Evolutionary conservation across 2,113 vertebrate species (phyloP), one percentile per base, ranked within the genome.

Genomic region (Tachycineta bicolor): DNA sequence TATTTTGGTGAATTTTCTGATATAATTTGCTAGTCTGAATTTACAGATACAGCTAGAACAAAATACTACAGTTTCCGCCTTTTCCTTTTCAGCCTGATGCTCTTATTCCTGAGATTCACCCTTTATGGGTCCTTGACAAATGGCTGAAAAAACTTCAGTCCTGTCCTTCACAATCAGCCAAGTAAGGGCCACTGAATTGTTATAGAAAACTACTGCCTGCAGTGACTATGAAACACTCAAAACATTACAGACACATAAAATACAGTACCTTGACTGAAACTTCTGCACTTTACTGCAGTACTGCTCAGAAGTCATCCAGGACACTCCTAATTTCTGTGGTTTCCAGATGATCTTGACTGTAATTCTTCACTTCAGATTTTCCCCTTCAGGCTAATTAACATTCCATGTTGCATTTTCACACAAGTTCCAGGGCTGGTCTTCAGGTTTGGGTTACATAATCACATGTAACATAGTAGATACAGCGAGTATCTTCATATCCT

Each of bases 211-310:
- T 14, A 52, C 15, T 19, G 53, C 6, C 1, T 19, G 31, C 60
- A 75, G 23, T 15, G 47, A 47, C 29, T 64, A 7, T 1, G 14
- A 87, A 77, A 64, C 55, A 68, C 24, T 33, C 29, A 33, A 90
- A 87, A 71, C 63, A 80, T n/a, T 46, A 69, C 6, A 86, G 41
- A 93, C 3, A 93, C 5, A 59, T 34, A 69, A 96, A 86, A 88
- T 41, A 44, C 67, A 89, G 65, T 97, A 97, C 97, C 97, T 97
- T 87, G 65, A 47, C 31, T 64, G 49, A 94, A 81, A 59, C 52
- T 55, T 71, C 52, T 60, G 79, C 41, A 77, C 29, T 49, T 41
- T 74, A 53, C 23, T 0, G 10, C 2, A 31, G 91, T 13, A 67
- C 1, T 5, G 26, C 34, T 53, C 28, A 62, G 62, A 53, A 53